These are phyloP conservation scores for Vannuccia rotundouncinata DNA, from an alignment of 2,888 invertebrate species.

Conservation along the genomic window DNA sequence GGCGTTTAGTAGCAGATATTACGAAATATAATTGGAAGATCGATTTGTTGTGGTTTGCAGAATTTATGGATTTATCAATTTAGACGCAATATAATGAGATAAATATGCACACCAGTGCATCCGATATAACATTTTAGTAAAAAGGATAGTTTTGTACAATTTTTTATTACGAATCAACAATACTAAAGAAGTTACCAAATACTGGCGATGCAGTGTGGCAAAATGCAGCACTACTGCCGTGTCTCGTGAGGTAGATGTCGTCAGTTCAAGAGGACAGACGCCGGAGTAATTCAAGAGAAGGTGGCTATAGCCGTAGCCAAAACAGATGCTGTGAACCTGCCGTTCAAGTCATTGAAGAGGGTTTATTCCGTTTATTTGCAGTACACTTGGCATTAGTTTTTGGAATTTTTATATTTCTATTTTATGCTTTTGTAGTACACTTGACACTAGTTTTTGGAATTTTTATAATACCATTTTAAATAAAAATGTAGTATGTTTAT, in stretches of 20 bases:
- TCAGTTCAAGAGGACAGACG: slow-evolving; percentile 15
- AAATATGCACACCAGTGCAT: slow-evolving; percentile 24
- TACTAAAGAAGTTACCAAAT: background rate
- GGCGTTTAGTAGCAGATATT: slow-evolving; percentile 11
- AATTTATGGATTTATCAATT: slow-evolving; percentile 15
- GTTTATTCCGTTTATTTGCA: slow-evolving; percentile 21
- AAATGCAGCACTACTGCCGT: slow-evolving; percentile 1
- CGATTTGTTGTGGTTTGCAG: slow-evolving; percentile 15
- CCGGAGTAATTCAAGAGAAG: slow-evolving; percentile 19
- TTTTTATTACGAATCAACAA: slow-evolving; percentile 12
- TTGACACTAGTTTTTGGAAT: too few species aligned
- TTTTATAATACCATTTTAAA: too few species aligned
- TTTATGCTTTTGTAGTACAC: too few species aligned
- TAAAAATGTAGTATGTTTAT: too few species aligned
- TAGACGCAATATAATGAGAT: too few species aligned
- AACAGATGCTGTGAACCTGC: slow-evolving; percentile 9
- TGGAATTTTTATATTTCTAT: too few species aligned
- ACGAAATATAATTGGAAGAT: slow-evolving; percentile 21
- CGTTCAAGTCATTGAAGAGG: slow-evolving; percentile 20
- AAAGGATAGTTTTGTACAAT: slow-evolving; percentile 13
- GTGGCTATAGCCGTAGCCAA: slow-evolving; percentile 7
- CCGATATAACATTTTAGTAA: slow-evolving; percentile 14
- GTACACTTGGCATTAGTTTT: too few species aligned
- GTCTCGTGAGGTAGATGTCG: slow-evolving; percentile 14
- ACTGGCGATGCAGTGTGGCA: slow-evolving; percentile 20